phyloP scores from a whole-genome alignment of 2,113 vertebrate genomes.

The Megaceryle maxima region DNA sequence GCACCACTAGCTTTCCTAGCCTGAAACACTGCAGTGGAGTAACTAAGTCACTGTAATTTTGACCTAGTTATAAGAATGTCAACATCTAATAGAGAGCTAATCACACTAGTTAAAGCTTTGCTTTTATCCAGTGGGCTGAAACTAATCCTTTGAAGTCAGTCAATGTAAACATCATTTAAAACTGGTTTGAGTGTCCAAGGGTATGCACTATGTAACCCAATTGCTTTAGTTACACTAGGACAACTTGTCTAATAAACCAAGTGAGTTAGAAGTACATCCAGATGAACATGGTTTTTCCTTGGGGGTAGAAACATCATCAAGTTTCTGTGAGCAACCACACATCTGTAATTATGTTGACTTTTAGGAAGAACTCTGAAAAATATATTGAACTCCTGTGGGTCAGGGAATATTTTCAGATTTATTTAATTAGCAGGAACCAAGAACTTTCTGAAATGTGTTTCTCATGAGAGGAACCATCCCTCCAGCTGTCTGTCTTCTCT shows the following conservation, averaged over 20 bases:
- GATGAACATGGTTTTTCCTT: not conserved
- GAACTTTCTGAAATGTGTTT: not conserved
- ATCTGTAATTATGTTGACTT: not conserved
- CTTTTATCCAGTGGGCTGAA: not conserved
- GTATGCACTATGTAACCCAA: not conserved
- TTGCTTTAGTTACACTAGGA: conserved; percentile 12
- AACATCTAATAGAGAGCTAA: not conserved
- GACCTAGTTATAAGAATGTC: not conserved
- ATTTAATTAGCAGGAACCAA: not conserved
- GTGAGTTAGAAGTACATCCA: not conserved
- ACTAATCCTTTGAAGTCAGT: not conserved
- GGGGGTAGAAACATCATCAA: not conserved
- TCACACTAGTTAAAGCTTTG: not conserved
- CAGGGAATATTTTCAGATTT: not conserved
- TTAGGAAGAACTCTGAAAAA: not conserved
- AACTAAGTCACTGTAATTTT: not conserved
- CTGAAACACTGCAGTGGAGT: not conserved
- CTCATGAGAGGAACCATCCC: not conserved
- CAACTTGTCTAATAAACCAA: not conserved
- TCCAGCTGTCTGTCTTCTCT: not conserved
- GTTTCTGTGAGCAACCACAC: not conserved
- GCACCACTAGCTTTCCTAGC: not conserved
- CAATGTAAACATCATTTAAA: not conserved
- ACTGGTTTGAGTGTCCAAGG: not conserved
- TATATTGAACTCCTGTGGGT: not conserved